Evolutionary conservation across 2,888 invertebrate genomes (phyloP).

Genomic region (Platycnemis pennipes): DNA sequence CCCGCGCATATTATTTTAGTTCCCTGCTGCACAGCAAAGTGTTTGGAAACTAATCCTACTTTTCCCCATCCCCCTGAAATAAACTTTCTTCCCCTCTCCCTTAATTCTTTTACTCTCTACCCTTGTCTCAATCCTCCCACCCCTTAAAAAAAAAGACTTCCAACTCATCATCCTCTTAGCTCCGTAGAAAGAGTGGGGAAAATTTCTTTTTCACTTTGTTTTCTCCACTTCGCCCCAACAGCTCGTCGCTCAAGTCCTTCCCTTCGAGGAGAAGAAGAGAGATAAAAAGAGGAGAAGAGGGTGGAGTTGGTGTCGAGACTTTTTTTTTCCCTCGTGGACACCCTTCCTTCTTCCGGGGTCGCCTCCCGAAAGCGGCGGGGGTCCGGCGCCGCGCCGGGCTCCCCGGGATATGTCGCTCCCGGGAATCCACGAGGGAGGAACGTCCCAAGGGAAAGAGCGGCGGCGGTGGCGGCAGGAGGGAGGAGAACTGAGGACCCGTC

Average conservation of each 20-base stretch:
- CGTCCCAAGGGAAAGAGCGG: slow-evolving; percentile 17
- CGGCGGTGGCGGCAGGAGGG: slow-evolving; percentile 17
- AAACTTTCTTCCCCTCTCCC: neutral
- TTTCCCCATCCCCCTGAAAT: neutral
- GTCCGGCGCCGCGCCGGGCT: neutral
- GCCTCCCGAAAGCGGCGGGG: neutral
- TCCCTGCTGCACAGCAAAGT: neutral
- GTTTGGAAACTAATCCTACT: neutral
- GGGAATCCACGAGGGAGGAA: slow-evolving; percentile 23
- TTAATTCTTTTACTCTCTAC: neutral
- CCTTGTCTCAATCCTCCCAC: neutral
- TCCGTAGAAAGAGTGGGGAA: neutral
- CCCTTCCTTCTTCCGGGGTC: too few species aligned
- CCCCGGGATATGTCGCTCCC: slow-evolving; percentile 43
- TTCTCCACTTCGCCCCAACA: neutral
- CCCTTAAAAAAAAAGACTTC: too few species aligned
- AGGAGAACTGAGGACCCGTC: slow-evolving; percentile 40
- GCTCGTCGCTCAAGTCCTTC: neutral
- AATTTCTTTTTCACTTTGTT: neutral
- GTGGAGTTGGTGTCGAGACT: neutral
- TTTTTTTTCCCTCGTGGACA: neutral
- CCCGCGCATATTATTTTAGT: neutral
- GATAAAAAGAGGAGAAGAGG: neutral
- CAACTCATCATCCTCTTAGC: neutral
- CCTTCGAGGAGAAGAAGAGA: neutral